phyloP scores from a whole-genome alignment of 2,888 invertebrate species.

The Plagodis pulveraria region DNA sequence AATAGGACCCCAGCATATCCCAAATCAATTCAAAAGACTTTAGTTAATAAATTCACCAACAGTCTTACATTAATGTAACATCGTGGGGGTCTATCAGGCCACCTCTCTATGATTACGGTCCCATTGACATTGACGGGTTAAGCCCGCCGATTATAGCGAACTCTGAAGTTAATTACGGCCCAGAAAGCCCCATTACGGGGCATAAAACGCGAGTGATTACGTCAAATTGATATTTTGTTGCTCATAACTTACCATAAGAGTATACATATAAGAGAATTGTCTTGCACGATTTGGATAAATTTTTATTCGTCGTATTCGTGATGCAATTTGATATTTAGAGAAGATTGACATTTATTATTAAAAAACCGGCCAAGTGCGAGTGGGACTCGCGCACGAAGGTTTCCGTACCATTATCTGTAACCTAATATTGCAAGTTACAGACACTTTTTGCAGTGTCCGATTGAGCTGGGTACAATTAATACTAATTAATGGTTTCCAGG shows the following conservation, averaged over 20 bases:
- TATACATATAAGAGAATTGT: constrained; percentile 1
- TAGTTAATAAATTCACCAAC: neutral
- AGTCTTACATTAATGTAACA: constrained; percentile 21
- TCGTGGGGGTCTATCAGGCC: constrained; percentile 35
- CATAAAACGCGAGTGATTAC: constrained; percentile 40
- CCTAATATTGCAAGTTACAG: no score
- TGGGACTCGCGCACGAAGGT: no score
- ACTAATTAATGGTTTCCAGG: no score
- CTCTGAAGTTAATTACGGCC: constrained; percentile 53
- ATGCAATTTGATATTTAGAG: constrained; percentile 1
- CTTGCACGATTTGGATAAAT: neutral
- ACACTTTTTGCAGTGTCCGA: no score
- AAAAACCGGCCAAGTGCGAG: no score
- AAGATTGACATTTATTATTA: no score
- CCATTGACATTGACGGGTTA: constrained; percentile 48
- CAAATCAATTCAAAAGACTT: no score
- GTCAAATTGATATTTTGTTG: constrained; percentile 46
- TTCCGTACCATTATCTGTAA: no score
- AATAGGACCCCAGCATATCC: no score
- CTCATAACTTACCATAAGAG: constrained; percentile 14
- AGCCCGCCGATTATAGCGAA: constrained; percentile 49
- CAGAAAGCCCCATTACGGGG: constrained; percentile 37
- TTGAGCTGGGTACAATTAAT: no score
- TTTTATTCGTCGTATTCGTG: neutral
- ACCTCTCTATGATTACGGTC: constrained; percentile 45